Evolutionary conservation across 2,888 invertebrate genomes (phyloP).

Genomic region (Eilema depressum): DNA sequence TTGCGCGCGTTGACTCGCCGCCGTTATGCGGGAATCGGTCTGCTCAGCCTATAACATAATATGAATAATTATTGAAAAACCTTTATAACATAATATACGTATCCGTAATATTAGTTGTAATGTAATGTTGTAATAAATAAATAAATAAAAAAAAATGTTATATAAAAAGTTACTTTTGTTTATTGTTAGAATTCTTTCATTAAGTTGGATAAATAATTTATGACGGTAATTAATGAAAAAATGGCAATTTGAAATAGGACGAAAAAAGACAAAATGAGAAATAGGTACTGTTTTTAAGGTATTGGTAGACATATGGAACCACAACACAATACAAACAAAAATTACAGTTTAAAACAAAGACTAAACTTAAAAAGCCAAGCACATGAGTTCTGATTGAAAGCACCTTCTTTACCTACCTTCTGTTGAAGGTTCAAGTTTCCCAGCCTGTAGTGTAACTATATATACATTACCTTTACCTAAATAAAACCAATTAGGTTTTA

Average conservation of each 20-base stretch:
- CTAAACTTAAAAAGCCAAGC: background rate
- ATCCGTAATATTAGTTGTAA: too few species aligned
- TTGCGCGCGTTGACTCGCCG: background rate
- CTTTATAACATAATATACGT: background rate
- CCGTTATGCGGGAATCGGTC: background rate
- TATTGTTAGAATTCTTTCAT: too few species aligned
- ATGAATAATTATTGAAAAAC: background rate
- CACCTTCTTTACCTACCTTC: background rate
- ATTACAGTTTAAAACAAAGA: background rate
- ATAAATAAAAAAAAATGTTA: too few species aligned
- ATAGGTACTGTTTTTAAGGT: background rate
- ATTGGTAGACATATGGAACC: too few species aligned
- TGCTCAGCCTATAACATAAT: background rate
- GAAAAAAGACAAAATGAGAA: background rate
- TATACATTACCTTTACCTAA: too few species aligned
- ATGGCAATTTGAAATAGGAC: too few species aligned
- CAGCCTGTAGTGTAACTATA: background rate
- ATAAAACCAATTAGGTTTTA: too few species aligned
- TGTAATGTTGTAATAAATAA: too few species aligned
- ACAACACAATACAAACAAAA: background rate
- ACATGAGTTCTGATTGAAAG: background rate
- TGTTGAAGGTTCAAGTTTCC: background rate
- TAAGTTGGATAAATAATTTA: too few species aligned
- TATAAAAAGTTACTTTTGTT: too few species aligned
- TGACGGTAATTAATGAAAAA: too few species aligned